Conservation (phyloP, 2,113 vertebrate genomes). For the Otocyon megalotis region DNA sequence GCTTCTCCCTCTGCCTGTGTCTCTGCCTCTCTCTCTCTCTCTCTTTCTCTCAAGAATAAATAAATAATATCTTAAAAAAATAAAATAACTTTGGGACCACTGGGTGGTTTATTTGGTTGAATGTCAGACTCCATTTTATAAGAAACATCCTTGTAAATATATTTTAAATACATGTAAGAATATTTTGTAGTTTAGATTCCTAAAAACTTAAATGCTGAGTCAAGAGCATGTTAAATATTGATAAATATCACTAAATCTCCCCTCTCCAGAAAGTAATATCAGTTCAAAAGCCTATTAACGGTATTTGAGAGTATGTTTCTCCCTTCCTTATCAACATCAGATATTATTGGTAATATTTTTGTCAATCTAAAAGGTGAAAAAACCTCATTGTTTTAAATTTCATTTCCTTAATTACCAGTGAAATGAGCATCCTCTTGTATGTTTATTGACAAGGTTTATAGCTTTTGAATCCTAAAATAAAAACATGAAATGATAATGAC, state of each 20-base stretch:
- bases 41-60: neutral
- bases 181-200: conserved; percentile 22
- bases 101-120: no score
- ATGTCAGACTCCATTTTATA: neutral
- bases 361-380: neutral
- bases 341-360: neutral
- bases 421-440: neutral
- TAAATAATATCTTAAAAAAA: neutral
- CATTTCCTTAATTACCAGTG: conserved; percentile 37
- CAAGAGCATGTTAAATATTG: neutral
- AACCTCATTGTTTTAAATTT: conserved; percentile 15
- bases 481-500: neutral
- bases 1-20: neutral
- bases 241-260: neutral
- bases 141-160: neutral
- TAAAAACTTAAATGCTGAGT: conserved; percentile 37
- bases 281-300: conserved; percentile 22
- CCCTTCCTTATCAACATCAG: neutral
- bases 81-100: neutral
- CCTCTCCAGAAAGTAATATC: neutral
- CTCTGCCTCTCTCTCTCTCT: neutral
- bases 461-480: conserved; percentile 23
- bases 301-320: neutral
- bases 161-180: neutral
- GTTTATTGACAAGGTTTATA: neutral